Evolutionary conservation across 2,113 vertebrate species (phyloP).

Genomic region (Ceyx margarethae): DNA sequence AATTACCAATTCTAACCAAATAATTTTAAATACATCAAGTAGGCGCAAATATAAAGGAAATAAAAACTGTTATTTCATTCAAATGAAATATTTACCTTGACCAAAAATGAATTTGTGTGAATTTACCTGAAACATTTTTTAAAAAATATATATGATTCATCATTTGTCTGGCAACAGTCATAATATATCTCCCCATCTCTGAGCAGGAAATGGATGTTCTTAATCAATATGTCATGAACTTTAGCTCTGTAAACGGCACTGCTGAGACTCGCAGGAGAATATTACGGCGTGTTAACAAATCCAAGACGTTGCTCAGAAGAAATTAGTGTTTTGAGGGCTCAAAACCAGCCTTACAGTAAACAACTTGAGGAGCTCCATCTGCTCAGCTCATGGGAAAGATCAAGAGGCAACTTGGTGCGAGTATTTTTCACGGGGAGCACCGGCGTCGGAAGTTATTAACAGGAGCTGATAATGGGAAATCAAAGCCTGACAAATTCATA

Average conservation of each 20-base stretch:
- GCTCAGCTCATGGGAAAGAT: background rate
- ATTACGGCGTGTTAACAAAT: slow-evolving; percentile 37
- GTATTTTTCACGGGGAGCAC: background rate
- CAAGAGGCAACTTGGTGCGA: background rate
- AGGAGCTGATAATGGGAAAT: background rate
- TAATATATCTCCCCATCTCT: background rate
- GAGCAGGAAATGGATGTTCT: slow-evolving; percentile 15
- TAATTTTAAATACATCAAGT: background rate
- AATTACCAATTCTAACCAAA: background rate
- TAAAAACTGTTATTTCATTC: background rate
- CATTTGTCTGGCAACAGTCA: slow-evolving; percentile 8
- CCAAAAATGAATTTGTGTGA: background rate
- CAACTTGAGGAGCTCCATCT: background rate
- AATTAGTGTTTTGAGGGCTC: background rate
- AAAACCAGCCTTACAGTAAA: background rate
- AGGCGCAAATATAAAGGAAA: background rate
- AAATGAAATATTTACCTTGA: background rate
- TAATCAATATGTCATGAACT: slow-evolving; percentile 54
- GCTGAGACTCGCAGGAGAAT: slow-evolving; percentile 3
- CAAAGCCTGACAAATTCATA: background rate
- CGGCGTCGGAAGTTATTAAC: background rate
- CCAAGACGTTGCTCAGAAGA: background rate
- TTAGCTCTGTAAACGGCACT: slow-evolving; percentile 24
- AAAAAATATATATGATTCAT: background rate
- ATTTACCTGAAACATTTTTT: background rate